A percentile compares a stretch with the other conserved stretches of the same genome.
Conservation (phyloP, 2,888 invertebrate species). For the Mallateleia sp. region DNA sequence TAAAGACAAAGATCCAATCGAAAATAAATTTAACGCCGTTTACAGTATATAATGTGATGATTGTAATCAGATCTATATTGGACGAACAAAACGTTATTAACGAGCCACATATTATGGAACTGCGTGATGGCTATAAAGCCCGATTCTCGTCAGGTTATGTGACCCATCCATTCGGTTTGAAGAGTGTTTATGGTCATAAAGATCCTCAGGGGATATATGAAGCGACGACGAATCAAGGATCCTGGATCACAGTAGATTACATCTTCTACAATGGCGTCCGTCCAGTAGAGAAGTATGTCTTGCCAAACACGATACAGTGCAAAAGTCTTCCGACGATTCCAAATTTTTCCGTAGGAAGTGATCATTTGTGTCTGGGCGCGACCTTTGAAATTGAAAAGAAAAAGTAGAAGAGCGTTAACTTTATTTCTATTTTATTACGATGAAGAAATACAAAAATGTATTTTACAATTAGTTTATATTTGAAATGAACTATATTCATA, state of each 20-base stretch:
- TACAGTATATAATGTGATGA: no score
- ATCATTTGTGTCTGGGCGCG: conserved; percentile 95
- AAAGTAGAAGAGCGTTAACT: no score
- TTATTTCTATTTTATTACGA: no score
- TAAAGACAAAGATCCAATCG: no score
- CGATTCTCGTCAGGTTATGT: conserved; percentile 86
- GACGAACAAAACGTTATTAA: conserved; percentile 93
- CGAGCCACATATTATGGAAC: conserved; percentile 94
- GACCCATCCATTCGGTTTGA: conserved; percentile 92
- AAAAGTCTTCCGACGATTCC: conserved; percentile 92
- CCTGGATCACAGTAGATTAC: conserved; percentile 97
- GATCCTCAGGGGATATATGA: conserved; percentile 90
- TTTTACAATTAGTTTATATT: no score
- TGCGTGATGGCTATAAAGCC: conserved; percentile 78
- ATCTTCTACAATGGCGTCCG: conserved; percentile 94
- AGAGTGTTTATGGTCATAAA: conserved; percentile 92
- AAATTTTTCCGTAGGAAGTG: conserved; percentile 94
- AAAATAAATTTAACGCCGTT: no score
- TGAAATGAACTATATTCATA: no score
- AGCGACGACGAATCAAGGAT: conserved; percentile 94
- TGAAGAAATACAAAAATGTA: no score
- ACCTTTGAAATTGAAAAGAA: conserved; percentile 91
- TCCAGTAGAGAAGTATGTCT: conserved; percentile 90
- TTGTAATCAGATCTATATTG: no score
- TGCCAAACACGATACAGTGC: conserved; percentile 93